phyloP scores from a whole-genome alignment of 2,113 vertebrate genomes.

The Myrmecophaga tridactyla region DNA sequence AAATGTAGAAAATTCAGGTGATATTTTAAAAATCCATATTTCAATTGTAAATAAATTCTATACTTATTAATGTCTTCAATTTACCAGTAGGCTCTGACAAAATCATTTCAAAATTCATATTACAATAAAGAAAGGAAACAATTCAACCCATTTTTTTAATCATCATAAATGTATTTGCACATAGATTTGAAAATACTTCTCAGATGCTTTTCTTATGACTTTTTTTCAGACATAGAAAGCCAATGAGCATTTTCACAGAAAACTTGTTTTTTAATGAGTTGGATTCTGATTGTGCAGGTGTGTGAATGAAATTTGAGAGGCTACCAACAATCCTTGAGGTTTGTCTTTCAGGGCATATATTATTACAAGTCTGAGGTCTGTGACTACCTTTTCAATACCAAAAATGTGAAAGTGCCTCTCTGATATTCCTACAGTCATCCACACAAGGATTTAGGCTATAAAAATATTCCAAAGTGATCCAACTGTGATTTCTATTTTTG shows the following conservation, averaged over 20 bases:
- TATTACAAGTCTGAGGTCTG: neutral
- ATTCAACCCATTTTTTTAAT: neutral
- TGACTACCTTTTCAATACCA: conserved; percentile 19
- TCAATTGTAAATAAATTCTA: neutral
- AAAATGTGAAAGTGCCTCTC: neutral
- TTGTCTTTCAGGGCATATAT: neutral
- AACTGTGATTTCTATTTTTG: conserved; percentile 53
- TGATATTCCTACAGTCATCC: neutral
- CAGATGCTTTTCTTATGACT: conserved; percentile 28
- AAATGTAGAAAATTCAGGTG: neutral
- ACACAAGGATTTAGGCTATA: neutral
- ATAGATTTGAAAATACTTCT: conserved; percentile 23
- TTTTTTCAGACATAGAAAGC: conserved; percentile 22
- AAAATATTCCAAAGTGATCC: conserved; percentile 17
- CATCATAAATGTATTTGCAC: conserved; percentile 12
- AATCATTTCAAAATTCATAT: conserved; percentile 42
- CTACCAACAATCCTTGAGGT: neutral
- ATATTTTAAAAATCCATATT: neutral
- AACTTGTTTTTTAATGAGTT: conserved; percentile 28
- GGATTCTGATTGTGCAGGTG: conserved; percentile 3
- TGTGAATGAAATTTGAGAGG: conserved; percentile 21
- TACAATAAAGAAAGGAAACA: neutral
- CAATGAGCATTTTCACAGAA: conserved; percentile 49
- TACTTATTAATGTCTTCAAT: neutral
- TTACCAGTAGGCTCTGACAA: neutral